Conservation (phyloP, 2,888 invertebrate genomes). For the Drosophila anomelani region DNA sequence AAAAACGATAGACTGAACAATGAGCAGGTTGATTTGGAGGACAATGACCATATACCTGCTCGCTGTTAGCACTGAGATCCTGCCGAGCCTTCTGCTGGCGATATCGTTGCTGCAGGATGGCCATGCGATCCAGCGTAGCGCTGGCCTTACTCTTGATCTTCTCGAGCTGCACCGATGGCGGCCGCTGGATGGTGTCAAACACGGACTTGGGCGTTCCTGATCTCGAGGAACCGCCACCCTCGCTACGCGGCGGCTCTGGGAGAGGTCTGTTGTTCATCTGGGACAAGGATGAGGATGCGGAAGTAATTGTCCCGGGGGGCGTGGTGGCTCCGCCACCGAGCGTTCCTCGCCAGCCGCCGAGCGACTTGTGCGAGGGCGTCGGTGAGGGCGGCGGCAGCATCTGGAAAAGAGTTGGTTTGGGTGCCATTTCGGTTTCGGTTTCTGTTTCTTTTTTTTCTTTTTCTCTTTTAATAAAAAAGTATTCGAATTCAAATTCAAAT, state of each 20-base stretch:
- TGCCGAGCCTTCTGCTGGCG: constrained; percentile 87
- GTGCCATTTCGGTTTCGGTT: constrained; percentile 49
- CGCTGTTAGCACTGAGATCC: constrained; percentile 73
- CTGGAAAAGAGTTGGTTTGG: constrained; percentile 59
- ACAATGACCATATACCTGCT: constrained; percentile 71
- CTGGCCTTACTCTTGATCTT: constrained; percentile 84
- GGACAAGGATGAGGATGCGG: background rate
- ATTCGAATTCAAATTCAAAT: constrained; percentile 29
- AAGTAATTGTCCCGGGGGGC: constrained; percentile 5
- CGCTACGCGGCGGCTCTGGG: constrained; percentile 86
- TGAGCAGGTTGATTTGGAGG: constrained; percentile 14
- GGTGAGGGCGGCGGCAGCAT: constrained; percentile 78
- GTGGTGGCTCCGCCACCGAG: constrained; percentile 28
- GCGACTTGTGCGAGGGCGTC: constrained; percentile 76
- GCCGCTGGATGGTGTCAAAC: constrained; percentile 84
- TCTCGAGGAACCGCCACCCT: constrained; percentile 81
- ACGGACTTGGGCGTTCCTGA: constrained; percentile 83
- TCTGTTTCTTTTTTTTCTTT: background rate
- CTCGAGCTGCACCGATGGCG: constrained; percentile 84
- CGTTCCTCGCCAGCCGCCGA: constrained; percentile 59
- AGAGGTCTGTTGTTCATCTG: constrained; percentile 85
- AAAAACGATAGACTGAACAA: constrained; percentile 53
- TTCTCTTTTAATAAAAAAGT: constrained; percentile 4
- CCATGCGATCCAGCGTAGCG: constrained; percentile 84
- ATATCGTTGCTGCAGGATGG: constrained; percentile 86